Percentiles rank a stretch among this genome's conserved stretches.
Evolutionary conservation across 2,113 vertebrate species (phyloP).

Genomic region (Hucho hucho): DNA sequence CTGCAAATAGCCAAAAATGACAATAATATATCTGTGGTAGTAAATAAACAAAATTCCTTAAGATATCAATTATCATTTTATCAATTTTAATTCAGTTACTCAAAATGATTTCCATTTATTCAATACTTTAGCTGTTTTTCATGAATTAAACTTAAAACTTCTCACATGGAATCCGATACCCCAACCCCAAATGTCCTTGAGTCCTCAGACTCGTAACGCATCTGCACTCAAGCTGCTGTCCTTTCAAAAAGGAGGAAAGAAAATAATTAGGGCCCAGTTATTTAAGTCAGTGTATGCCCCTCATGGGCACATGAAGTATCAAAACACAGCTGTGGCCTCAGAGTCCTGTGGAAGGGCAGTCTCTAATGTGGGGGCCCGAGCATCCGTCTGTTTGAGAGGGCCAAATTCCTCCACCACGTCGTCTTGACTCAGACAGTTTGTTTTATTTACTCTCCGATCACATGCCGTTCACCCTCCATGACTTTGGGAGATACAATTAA

Average conservation of each 20-base stretch:
- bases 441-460: constrained; percentile 59
- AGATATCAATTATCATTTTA: no score
- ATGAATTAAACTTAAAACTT: no score
- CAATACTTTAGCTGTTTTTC: no score
- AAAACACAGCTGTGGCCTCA: constrained; percentile 74
- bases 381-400: constrained; percentile 48
- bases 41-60: no score
- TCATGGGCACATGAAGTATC: constrained; percentile 59
- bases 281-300: constrained; percentile 49
- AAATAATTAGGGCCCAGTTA: constrained; percentile 26
- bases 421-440: constrained; percentile 41
- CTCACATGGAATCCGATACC: no score
- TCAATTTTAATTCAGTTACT: no score
- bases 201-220: background rate
- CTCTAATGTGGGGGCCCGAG: constrained; percentile 45
- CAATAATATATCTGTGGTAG: no score
- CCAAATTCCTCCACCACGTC: constrained; percentile 38
- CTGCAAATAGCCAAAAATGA: no score
- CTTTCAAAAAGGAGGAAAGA: constrained; percentile 2
- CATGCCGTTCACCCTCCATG: constrained; percentile 42
- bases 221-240: background rate
- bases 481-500: constrained; percentile 50
- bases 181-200: no score
- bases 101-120: no score
- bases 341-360: constrained; percentile 33